Evolutionary conservation across 2,888 invertebrate species (phyloP), one percentile per base, ranked within the genome.

Genomic region (Pheosia tremula): DNA sequence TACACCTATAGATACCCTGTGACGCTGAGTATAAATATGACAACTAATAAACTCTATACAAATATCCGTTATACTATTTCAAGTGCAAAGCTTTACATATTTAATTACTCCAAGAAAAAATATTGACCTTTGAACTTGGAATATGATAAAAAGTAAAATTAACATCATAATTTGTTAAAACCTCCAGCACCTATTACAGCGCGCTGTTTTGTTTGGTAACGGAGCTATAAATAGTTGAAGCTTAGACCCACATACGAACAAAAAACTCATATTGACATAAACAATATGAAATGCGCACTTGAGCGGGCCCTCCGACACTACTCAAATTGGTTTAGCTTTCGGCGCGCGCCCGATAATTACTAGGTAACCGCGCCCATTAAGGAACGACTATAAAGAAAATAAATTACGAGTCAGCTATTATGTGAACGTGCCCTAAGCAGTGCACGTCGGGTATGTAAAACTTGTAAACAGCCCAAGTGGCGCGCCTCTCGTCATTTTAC

Each of bases 401-500:
- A 90, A 89, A 87, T 90, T 88, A 90, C 83, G 86, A 83, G 80
- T 83, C 83, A 81, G 86, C 84, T 86, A 86, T 86, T 82, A 83
- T 79, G 78, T 81, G 75, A 67, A 69, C 68, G 72, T 68, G 77
- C 75, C 80, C 77, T 79, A 79, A 81, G 80, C 82, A 82, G 71
- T 71, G 70, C 71, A 78, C 75, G 78, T 59, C 66, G 67, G 82
- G 81, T 85, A 85, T 77, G 82, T 80, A 83, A 80, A 78, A 81
- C 82, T 77, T 83, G 87, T 87, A 88, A 87, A 88, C 87, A 86
- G 81, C 67, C 81, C 70, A 83, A 87, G 86, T 86, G 87, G 87
- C 85, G 80, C 79, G 81, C 82, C 85, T 84, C 88, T 86, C 90
- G 91, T 91, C 91, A 91, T 93, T 90, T 89, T 89, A 90, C 90